Evolutionary conservation across 2,113 vertebrate genomes (phyloP).

Genomic region (Macrotus californicus): DNA sequence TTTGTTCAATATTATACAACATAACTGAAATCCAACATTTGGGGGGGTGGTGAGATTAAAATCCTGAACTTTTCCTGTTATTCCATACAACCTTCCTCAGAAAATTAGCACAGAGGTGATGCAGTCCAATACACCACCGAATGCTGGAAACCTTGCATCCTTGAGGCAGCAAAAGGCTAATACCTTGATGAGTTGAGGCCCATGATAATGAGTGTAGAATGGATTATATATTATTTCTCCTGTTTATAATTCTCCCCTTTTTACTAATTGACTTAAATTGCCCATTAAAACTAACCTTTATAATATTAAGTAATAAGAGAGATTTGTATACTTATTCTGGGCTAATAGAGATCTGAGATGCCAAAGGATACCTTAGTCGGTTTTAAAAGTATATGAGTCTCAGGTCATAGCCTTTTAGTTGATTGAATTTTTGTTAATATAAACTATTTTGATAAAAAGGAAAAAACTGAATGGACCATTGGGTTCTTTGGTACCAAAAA

Average conservation of each 20-base stretch:
- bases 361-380: neutral
- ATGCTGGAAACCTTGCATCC: neutral
- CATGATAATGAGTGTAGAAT: neutral
- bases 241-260: neutral
- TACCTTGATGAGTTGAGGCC: neutral
- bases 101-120: neutral
- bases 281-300: neutral
- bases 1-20: neutral
- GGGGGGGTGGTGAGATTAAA: neutral
- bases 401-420: neutral
- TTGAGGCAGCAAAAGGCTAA: neutral
- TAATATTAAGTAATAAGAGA: neutral
- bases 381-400: constrained; percentile 30
- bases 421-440: constrained; percentile 29
- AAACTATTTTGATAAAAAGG: constrained; percentile 6
- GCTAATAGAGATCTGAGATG: neutral
- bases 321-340: neutral
- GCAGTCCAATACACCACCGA: neutral
- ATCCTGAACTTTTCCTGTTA: neutral
- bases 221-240: neutral
- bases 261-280: neutral
- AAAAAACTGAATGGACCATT: neutral
- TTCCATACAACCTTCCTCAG: neutral
- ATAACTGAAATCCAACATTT: neutral
- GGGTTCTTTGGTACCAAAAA: neutral